Base-by-base conservation (phyloP, 2,888 invertebrate genomes). In the Norana najaformis region DNA sequence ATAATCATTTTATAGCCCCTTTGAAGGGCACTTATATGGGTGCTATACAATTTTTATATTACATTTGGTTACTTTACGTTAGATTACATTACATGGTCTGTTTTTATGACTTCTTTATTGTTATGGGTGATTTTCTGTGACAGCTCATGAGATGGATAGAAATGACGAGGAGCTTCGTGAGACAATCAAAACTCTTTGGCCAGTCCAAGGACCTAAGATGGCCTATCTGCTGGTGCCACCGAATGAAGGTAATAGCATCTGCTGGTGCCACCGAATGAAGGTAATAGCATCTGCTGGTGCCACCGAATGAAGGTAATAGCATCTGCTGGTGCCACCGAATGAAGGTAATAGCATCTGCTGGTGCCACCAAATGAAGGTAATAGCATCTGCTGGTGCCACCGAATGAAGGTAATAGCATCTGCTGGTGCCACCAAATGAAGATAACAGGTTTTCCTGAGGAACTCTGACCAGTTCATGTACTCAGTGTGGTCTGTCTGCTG, bases 71-170 rank as follows among this genome's bases (percentile, higher is more conserved):
- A 47, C 23, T 23, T 0, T 47, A 23, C 47, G 23, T 47, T 47
- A 47, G 23, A 23, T 23, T 83, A 83, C 35, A 18, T 83, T 20
- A 35, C 35, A 83, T 83, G 35, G 34, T 20, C 83, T 36, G 20
- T 85, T 6, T 36, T 6, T 36, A 23, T 53, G 23, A 18, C 53
- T 53, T 16, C 23, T 85, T 14, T 85, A 4, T 85, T 36, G 85
- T 30, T 69, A n/a, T 16, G 8, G 30, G 30, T 69, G 30, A 69
- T 69, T 69, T 69, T n/a, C 69, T n/a, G 14, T 69, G 69, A n/a
- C 92, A 98, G 99, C 98, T 93, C 98, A 99, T 94, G 99, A 99
- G 96, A 99, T 99, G 99, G 99, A 99, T 96, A 97, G 97, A 96
- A 99, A 99, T 92, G 99, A 99, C 95, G 96, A 97, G 93, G 99